Percentiles rank a stretch among this genome's conserved stretches.
Conservation (phyloP, 2,888 invertebrate species). For the Pediacus dermestoides region DNA sequence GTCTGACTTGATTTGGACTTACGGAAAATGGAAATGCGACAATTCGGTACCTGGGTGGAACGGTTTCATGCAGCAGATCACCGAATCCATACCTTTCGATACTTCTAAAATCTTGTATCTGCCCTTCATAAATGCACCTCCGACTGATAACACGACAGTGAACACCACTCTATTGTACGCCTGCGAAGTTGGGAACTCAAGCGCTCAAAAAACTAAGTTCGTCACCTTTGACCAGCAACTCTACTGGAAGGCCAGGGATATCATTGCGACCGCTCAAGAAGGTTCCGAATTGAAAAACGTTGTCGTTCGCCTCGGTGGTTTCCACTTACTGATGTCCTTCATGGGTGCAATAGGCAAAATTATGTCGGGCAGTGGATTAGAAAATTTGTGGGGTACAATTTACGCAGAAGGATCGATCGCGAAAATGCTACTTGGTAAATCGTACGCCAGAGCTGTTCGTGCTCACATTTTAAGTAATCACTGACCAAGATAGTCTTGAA, state of each 20-base stretch:
- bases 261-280: slow-evolving; percentile 17
- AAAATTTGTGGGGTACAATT: slow-evolving; percentile 30
- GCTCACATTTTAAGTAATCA: slow-evolving; percentile 34
- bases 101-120: slow-evolving; percentile 32
- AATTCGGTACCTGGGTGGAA: slow-evolving; percentile 29
- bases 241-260: slow-evolving; percentile 24
- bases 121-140: slow-evolving; percentile 40
- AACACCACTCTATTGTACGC: slow-evolving; percentile 30
- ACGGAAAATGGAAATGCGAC: slow-evolving; percentile 15
- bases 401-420: slow-evolving; percentile 32
- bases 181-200: slow-evolving; percentile 1
- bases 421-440: slow-evolving; percentile 37
- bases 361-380: slow-evolving; percentile 45
- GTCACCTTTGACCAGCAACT: slow-evolving; percentile 21
- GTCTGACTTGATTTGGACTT: slow-evolving; percentile 17
- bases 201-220: neutral
- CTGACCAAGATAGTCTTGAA: too few species aligned
- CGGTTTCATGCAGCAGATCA: slow-evolving; percentile 33
- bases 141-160: slow-evolving; percentile 36
- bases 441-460: slow-evolving; percentile 30
- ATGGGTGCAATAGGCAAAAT: slow-evolving; percentile 41
- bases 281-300: slow-evolving; percentile 37
- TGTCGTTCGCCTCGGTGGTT: slow-evolving; percentile 32
- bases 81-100: slow-evolving; percentile 25
- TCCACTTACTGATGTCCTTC: slow-evolving; percentile 42